These are phyloP conservation scores for Ceyx melanurus DNA, from an alignment of 2,113 vertebrate species.

Conservation along the genomic window DNA sequence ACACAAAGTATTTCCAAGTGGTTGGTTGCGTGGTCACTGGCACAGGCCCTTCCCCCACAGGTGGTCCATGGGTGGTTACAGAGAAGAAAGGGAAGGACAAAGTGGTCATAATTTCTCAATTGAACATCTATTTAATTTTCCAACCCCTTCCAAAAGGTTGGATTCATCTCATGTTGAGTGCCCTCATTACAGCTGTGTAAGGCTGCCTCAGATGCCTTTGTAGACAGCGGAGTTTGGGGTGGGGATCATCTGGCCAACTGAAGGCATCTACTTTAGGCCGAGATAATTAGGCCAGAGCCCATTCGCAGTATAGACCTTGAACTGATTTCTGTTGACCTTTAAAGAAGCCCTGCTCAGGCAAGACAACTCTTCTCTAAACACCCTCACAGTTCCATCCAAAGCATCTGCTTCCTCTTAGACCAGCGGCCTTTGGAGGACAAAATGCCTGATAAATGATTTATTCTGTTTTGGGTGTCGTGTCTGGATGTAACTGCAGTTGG, in stretches of 20 bases:
- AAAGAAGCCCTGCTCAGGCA: background rate
- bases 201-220: background rate
- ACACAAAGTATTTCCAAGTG: background rate
- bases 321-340: background rate
- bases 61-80: background rate
- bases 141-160: background rate
- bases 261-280: background rate
- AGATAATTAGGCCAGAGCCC: background rate
- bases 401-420: background rate
- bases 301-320: fast-evolving
- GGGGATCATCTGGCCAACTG: background rate
- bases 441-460: background rate
- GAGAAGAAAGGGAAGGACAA: background rate
- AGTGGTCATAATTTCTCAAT: background rate
- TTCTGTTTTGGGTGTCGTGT: fast-evolving
- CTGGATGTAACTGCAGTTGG: background rate
- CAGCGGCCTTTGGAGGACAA: background rate
- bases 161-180: background rate
- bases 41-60: background rate
- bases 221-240: background rate
- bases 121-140: background rate
- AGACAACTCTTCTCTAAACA: background rate
- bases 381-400: background rate
- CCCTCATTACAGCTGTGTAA: fast-evolving
- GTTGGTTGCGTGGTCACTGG: background rate